A percentile compares a stretch with the other conserved stretches of the same genome.
These are phyloP conservation scores for Dendroctonus valens DNA, from an alignment of 1,140 invertebrate genomes.

Conservation along the genomic window DNA sequence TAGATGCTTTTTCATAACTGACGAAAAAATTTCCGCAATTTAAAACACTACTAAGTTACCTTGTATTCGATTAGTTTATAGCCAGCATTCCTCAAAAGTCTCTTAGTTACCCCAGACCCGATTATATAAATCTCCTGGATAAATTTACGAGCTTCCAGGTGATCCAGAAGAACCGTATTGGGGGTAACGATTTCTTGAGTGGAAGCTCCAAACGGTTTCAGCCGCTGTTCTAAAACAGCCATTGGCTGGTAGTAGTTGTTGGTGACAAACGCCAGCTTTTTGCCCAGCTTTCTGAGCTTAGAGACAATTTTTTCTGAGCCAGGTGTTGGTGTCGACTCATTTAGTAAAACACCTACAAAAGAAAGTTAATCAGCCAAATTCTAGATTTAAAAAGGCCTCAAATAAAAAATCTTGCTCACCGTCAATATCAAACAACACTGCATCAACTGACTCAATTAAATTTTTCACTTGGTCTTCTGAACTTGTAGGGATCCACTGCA, in stretches of 20 bases:
- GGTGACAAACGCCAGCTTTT: constrained; percentile 12
- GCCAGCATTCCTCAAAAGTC: background rate
- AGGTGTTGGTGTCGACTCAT: background rate
- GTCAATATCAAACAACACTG: too few species aligned
- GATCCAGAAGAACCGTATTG: background rate
- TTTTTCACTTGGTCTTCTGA: too few species aligned
- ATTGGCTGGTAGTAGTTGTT: constrained; percentile 2
- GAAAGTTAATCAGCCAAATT: too few species aligned
- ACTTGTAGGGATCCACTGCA: too few species aligned
- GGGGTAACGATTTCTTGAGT: constrained; percentile 9
- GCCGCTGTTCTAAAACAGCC: background rate
- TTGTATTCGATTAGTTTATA: constrained; percentile 16
- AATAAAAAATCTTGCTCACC: too few species aligned
- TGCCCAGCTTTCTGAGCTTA: constrained; percentile 1
- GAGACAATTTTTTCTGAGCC: constrained; percentile 6
- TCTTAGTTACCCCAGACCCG: background rate
- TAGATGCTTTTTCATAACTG: too few species aligned
- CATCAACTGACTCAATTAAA: too few species aligned
- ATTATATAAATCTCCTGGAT: constrained; percentile 13
- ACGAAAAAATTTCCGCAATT: too few species aligned
- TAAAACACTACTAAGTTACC: too few species aligned
- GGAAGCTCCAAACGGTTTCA: constrained; percentile 6
- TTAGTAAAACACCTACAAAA: constrained; percentile 13
- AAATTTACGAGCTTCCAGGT: constrained; percentile 5
- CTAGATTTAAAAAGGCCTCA: background rate